phyloP scores from a whole-genome alignment of 2,797 vertebrate genomes.

The Nannoperca obscura region DNA sequence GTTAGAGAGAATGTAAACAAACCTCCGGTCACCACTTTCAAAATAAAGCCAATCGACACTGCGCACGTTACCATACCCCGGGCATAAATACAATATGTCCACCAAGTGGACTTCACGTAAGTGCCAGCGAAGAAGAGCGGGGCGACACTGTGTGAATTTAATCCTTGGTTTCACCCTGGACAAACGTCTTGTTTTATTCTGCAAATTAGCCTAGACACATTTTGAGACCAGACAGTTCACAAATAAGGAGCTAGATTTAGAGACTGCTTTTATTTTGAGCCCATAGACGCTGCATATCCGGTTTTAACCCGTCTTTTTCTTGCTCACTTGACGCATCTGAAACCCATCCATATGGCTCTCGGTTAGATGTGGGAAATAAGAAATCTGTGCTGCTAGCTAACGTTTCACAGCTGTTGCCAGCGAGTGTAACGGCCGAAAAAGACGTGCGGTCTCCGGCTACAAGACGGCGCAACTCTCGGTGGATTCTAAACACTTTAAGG shows the following conservation, averaged over 20 bases:
- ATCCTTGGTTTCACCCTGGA: background rate
- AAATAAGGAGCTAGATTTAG: background rate
- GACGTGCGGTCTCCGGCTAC: slow-evolving; percentile 1
- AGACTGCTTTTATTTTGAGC: slow-evolving; percentile 32
- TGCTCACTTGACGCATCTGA: background rate
- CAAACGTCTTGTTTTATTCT: background rate
- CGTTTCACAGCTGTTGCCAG: slow-evolving; percentile 73
- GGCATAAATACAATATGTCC: background rate
- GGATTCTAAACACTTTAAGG: background rate
- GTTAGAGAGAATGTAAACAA: rapidly evolving
- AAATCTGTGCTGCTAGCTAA: slow-evolving; percentile 56
- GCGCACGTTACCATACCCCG: too few relatives aligned
- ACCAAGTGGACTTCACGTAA: background rate
- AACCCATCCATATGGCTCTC: slow-evolving; percentile 37
- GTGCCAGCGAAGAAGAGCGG: background rate
- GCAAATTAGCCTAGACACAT: background rate
- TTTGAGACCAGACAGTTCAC: too few relatives aligned
- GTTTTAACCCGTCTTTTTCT: rapidly evolving
- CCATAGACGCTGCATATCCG: background rate
- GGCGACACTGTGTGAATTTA: background rate
- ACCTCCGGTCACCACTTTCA: slow-evolving; percentile 15
- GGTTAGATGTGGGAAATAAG: slow-evolving; percentile 62
- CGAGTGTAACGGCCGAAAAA: slow-evolving; percentile 40
- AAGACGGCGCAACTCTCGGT: background rate
- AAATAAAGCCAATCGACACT: slow-evolving; percentile 38